A percentile compares a stretch with the other conserved stretches of the same genome.
Evolutionary conservation across 1,140 invertebrate genomes (phyloP).

Genomic region (Drosophila takahashii): DNA sequence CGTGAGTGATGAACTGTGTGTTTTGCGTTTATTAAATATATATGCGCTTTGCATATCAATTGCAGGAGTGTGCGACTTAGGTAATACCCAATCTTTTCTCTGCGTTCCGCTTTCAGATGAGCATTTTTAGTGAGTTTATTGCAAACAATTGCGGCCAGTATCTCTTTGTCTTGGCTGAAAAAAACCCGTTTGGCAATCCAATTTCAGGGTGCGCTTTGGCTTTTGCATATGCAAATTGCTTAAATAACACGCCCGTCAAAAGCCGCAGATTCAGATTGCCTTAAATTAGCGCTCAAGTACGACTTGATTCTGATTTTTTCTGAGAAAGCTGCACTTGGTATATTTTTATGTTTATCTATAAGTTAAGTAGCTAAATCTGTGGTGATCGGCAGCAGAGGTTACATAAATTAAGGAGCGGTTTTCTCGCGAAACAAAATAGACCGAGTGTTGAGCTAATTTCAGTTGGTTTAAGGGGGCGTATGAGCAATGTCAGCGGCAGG

Average conservation of each 20-base stretch:
- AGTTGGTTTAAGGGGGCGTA: conserved; percentile 43
- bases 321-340: conserved; percentile 27
- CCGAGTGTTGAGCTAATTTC: conserved; percentile 1
- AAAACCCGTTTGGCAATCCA: conserved; percentile 45
- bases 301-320: conserved; percentile 67
- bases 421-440: conserved; percentile 25
- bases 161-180: conserved; percentile 14
- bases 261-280: conserved; percentile 44
- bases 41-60: conserved; percentile 45
- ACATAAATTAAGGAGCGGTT: conserved; percentile 60
- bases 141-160: conserved; percentile 20
- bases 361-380: conserved; percentile 59
- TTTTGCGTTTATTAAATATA: background rate
- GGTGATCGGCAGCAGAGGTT: conserved; percentile 49
- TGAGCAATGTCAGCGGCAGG: conserved; percentile 46
- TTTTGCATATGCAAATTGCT: conserved; percentile 70
- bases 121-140: conserved; percentile 9
- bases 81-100: conserved; percentile 32
- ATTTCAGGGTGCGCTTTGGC: conserved; percentile 50
- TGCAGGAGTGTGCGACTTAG: conserved; percentile 19
- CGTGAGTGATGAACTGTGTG: conserved; percentile 21
- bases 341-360: conserved; percentile 37
- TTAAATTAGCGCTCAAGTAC: conserved; percentile 76
- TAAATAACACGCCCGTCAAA: conserved; percentile 50
- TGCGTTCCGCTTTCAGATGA: conserved; percentile 11